Evolutionary conservation across 1,140 invertebrate species (phyloP).

Genomic region (Archivesica marissinica): DNA sequence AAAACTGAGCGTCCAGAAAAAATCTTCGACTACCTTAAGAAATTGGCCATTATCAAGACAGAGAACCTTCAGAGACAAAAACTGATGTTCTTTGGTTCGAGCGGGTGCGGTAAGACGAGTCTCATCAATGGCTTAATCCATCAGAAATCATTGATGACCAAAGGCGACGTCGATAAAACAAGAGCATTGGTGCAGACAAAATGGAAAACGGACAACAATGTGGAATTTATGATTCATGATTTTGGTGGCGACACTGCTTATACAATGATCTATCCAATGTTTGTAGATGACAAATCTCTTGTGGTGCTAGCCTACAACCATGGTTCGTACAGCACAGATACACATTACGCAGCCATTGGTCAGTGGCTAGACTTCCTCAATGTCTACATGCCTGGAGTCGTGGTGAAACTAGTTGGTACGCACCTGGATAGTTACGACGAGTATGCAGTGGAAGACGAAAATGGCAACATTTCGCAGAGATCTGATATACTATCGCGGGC

Average conservation of each 20-base stretch:
- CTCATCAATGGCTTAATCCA: slow-evolving; percentile 72
- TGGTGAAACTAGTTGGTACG: slow-evolving; percentile 82
- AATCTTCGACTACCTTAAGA: slow-evolving; percentile 82
- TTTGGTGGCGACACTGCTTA: slow-evolving; percentile 81
- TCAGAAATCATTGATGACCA: slow-evolving; percentile 71
- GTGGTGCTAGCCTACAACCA: slow-evolving; percentile 81
- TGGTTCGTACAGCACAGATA: slow-evolving; percentile 71
- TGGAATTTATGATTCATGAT: slow-evolving; percentile 80
- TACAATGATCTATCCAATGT: slow-evolving; percentile 75
- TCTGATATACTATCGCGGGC: slow-evolving; percentile 29
- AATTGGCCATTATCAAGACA: slow-evolving; percentile 79
- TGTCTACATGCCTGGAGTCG: slow-evolving; percentile 74
- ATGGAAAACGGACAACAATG: slow-evolving; percentile 81
- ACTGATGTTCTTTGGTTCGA: slow-evolving; percentile 79
- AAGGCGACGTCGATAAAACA: slow-evolving; percentile 69
- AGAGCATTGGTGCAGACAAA: slow-evolving; percentile 71
- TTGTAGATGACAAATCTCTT: slow-evolving; percentile 80
- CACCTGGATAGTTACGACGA: slow-evolving; percentile 72
- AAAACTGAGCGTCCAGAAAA: slow-evolving; percentile 79
- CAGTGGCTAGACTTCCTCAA: slow-evolving; percentile 81
- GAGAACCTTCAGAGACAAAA: slow-evolving; percentile 82
- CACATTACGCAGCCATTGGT: slow-evolving; percentile 76
- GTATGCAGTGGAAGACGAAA: slow-evolving; percentile 59
- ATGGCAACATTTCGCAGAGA: slow-evolving; percentile 41
- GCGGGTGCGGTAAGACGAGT: slow-evolving; percentile 80